Evolutionary conservation across 2,888 invertebrate genomes (phyloP).

Genomic region (Branchipolynoe longqiensis): DNA sequence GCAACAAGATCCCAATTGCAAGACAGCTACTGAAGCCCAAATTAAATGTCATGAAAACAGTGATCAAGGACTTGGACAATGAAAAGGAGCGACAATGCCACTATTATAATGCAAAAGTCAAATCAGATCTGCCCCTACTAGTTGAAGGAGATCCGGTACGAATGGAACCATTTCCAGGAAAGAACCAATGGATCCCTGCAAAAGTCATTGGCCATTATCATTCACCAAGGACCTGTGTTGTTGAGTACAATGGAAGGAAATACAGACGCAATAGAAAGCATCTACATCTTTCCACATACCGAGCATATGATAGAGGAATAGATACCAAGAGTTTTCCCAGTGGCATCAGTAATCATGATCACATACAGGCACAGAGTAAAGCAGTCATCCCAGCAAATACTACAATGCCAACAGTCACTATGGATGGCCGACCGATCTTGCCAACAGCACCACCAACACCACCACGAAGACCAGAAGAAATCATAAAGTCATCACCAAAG

Average conservation of each 20-base stretch:
- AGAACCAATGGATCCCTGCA: background rate
- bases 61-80: background rate
- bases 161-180: too few relatives aligned
- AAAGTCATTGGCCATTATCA: background rate
- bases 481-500: too few relatives aligned
- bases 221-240: background rate
- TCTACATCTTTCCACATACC: too few relatives aligned
- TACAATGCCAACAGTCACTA: too few relatives aligned
- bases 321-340: too few relatives aligned
- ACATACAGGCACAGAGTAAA: too few relatives aligned
- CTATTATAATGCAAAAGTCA: background rate
- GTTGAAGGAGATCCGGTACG: background rate
- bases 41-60: background rate
- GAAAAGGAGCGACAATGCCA: background rate
- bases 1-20: constrained; percentile 66
- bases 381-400: too few relatives aligned
- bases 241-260: background rate
- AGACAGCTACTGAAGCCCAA: constrained; percentile 60
- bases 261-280: background rate
- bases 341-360: too few relatives aligned
- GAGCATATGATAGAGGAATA: too few relatives aligned
- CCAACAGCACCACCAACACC: too few relatives aligned
- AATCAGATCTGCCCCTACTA: background rate
- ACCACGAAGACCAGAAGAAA: too few relatives aligned
- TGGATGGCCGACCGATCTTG: too few relatives aligned